These are phyloP conservation scores for Callopanchax toddi DNA, from an alignment of 2,113 vertebrate species.

Conservation along the genomic window DNA sequence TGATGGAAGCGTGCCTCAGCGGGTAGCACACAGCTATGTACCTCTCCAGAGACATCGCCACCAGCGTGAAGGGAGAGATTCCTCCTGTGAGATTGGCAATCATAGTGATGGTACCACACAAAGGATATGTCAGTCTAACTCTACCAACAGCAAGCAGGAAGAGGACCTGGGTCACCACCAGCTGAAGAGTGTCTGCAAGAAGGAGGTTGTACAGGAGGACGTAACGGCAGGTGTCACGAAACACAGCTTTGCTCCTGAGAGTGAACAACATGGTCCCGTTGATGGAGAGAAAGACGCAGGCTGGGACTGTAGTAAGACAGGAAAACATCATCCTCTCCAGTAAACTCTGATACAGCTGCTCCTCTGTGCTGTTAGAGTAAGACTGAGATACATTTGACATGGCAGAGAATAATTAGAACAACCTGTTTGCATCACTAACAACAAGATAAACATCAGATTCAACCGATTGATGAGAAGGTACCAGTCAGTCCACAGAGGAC, in stretches of 20 bases:
- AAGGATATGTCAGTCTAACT: not conserved
- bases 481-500: too few species aligned
- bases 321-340: not conserved
- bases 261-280: constrained; percentile 40
- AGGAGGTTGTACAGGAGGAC: constrained; percentile 56
- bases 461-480: too few species aligned
- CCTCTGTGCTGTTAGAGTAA: constrained; percentile 2
- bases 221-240: constrained; percentile 52
- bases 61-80: constrained; percentile 66
- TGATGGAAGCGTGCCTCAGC: constrained; percentile 57
- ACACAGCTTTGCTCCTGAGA: constrained; percentile 33
- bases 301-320: not conserved
- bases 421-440: not conserved
- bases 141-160: constrained; percentile 15
- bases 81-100: not conserved
- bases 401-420: not conserved
- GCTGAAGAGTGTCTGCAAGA: constrained; percentile 47
- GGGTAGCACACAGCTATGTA: constrained; percentile 72
- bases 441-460: not conserved
- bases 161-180: constrained; percentile 32
- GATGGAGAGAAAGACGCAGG: constrained; percentile 42
- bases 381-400: constrained; percentile 1
- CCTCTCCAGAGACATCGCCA: constrained; percentile 73
- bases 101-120: constrained; percentile 32
- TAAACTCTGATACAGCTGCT: not conserved